Evolutionary conservation across 2,113 vertebrate species (phyloP).

Genomic region (Pachypanchax playfairii): DNA sequence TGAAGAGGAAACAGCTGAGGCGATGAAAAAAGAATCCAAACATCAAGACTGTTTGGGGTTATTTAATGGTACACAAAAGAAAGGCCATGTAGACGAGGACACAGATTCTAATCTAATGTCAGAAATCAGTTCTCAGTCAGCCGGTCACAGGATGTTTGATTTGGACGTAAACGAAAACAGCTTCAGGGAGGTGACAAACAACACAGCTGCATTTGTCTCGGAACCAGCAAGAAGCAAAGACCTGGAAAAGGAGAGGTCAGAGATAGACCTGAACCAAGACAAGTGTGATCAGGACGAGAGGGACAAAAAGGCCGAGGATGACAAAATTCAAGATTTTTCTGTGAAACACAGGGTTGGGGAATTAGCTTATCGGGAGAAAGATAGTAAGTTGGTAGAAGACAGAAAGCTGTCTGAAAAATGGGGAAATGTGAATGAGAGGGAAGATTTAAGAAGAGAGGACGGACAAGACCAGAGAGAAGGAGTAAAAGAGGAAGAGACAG

Average conservation of each 20-base stretch:
- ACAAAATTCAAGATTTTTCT: constrained; percentile 11
- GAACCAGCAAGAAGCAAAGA: constrained; percentile 8
- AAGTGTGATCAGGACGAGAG: constrained; percentile 9
- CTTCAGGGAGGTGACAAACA: not conserved
- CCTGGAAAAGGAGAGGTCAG: not conserved
- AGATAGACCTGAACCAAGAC: not conserved
- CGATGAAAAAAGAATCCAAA: constrained; percentile 17
- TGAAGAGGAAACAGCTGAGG: constrained; percentile 51
- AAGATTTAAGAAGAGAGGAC: not conserved
- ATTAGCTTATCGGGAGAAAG: constrained; percentile 6
- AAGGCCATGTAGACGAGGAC: not conserved
- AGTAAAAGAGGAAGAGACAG: not conserved
- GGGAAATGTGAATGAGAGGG: not conserved
- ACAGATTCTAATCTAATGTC: constrained; percentile 8
- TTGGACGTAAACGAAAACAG: constrained; percentile 12
- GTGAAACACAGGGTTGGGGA: constrained; percentile 6
- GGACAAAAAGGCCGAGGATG: not conserved
- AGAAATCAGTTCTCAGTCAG: not conserved
- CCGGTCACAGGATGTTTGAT: not conserved
- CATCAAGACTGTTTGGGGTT: not conserved
- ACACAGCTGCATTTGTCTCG: constrained; percentile 4
- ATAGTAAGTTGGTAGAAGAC: not conserved
- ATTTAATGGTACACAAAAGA: constrained; percentile 1
- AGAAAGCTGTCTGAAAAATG: not conserved
- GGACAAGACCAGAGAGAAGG: not conserved